Evolutionary conservation across 2,797 vertebrate genomes (phyloP), one percentile per base, ranked within the genome.

Genomic region (Scarus forsteni): DNA sequence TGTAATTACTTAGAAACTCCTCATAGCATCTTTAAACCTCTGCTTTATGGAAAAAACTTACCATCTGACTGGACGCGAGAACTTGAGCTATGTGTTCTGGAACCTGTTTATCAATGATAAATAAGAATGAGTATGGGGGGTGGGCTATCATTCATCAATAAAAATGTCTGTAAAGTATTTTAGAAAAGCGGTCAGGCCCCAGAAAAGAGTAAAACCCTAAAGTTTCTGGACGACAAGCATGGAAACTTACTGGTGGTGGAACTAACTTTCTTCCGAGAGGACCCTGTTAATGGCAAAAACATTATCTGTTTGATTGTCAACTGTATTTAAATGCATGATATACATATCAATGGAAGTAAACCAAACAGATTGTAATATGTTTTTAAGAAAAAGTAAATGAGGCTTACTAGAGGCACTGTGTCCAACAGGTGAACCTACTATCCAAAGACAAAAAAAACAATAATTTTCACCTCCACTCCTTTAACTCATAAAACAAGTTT

Each of bases 41-140:
- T 38, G 34, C 10, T 43, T 10, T 48, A 60, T n/a, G 38, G 27
- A 27, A 64, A 62, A 35, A 42, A 8, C 42, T 60, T 68, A 85
- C 80, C 68, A 34, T 64, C n/a, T 56, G 44, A 40, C 3, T 10
- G 10, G 38, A 2, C 3, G 8, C 0, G 11, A 4, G 3, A 18
- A 6, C 2, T n/a, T 3, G 38, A 5, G 35, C 1, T 8, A 38
- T 3, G 1, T 5, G 0, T 5, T 0, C 1, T 3, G 7, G 10
- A 10, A 48, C 18, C 52, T 85, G 50, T 8, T 15, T 27, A 27
- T 27, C 27, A 27, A 27, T 27, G 27, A 10, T 44, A 3, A 42
- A 35, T 65, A 14, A 40, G 7, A 3, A 6, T 39, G 9, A 3
- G 38, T 39, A 7, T 39, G n/a, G n/a, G n/a, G n/a, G n/a, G n/a